Conservation (phyloP, 2,888 invertebrate genomes). For the Caprella mutica region DNA sequence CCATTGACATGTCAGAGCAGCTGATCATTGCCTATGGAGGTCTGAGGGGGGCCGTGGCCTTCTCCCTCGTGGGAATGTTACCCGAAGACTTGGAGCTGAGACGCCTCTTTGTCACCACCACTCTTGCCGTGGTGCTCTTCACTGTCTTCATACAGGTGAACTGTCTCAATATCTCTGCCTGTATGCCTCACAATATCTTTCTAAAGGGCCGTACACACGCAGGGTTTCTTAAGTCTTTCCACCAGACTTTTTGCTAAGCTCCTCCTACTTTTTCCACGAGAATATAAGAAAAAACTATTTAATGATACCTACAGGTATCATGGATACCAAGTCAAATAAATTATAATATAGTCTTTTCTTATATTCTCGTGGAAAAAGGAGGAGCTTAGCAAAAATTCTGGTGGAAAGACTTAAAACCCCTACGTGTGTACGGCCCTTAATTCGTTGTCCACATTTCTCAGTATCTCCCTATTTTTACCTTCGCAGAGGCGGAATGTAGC, state of each 20-base stretch:
- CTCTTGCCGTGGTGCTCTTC: constrained; percentile 42
- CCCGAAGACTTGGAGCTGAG: constrained; percentile 37
- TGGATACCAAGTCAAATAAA: not conserved
- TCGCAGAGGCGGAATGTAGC: no score
- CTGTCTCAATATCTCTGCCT: not conserved
- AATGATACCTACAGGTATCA: no score
- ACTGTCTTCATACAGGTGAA: constrained; percentile 43
- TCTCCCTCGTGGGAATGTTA: constrained; percentile 47
- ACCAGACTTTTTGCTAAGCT: no score
- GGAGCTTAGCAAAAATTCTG: no score
- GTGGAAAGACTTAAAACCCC: no score
- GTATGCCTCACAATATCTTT: not conserved
- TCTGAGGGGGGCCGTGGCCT: constrained; percentile 48
- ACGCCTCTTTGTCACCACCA: constrained; percentile 42
- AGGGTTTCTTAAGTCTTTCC: no score
- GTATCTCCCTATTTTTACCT: no score
- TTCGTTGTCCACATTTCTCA: no score
- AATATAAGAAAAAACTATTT: no score
- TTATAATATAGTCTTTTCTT: not conserved
- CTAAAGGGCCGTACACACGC: not conserved
- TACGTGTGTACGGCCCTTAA: no score
- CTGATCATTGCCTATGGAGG: constrained; percentile 50
- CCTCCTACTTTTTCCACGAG: no score
- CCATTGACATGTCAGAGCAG: constrained; percentile 46
- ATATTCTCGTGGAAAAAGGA: not conserved